These are phyloP conservation scores for Toxotes chatareus DNA, from an alignment of 2,113 vertebrate species.

Conservation along the genomic window DNA sequence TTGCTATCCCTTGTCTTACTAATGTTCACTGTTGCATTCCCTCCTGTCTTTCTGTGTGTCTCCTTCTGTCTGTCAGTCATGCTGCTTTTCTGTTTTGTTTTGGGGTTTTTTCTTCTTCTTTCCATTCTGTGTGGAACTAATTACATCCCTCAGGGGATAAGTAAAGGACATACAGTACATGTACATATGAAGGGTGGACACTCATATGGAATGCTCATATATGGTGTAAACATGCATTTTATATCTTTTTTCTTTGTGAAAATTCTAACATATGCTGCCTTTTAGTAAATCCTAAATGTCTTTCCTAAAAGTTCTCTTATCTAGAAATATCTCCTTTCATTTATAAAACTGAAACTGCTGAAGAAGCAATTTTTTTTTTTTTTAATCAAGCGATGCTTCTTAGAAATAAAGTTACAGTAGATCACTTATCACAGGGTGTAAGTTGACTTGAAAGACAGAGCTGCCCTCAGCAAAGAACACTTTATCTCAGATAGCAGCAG, in stretches of 20 bases:
- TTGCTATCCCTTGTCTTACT: conserved; percentile 22
- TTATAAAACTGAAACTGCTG: conserved; percentile 34
- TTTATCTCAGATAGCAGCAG: conserved; percentile 72
- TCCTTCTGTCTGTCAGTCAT: conserved; percentile 36
- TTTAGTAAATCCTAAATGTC: conserved; percentile 5
- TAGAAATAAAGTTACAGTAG: conserved; percentile 48
- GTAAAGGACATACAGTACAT: background rate
- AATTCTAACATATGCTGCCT: conserved; percentile 1
- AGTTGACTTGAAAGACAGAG: conserved; percentile 58
- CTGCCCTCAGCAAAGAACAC: conserved; percentile 55
- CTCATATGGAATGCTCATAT: background rate
- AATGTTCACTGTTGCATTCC: conserved; percentile 19
- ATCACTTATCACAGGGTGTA: conserved; percentile 60
- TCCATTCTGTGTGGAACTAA: conserved; percentile 1
- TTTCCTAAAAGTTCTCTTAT: background rate
- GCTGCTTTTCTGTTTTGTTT: background rate
- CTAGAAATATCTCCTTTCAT: conserved; percentile 30
- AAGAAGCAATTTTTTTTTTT: conserved; percentile 29
- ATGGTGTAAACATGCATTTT: background rate
- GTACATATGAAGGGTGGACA: background rate
- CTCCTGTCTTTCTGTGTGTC: conserved; percentile 27
- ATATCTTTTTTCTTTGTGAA: background rate
- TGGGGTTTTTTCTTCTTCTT: background rate
- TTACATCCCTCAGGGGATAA: background rate
- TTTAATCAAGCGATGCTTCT: background rate